Base-by-base conservation (phyloP, 2,888 invertebrate genomes). In the Agriopis marginaria region DNA sequence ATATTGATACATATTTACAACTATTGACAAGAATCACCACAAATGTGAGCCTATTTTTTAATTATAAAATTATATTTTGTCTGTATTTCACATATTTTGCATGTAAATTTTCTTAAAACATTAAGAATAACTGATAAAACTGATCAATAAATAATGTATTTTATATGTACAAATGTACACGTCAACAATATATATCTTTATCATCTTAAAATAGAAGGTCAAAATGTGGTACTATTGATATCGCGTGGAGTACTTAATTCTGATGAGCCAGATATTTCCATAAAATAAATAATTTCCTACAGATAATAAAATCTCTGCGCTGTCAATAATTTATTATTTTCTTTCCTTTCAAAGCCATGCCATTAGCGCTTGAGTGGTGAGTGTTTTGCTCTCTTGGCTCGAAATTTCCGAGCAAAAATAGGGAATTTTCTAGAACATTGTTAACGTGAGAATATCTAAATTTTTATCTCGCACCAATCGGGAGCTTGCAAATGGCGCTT, bases 251-350 rank as follows among this genome's bases (percentile, higher is more conserved):
- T 5, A 32, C 32, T 32, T 32, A 32, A 32, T 40, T 42, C 55
- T 14, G 14, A 40, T 56, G 12, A 45, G n/a, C 42, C 56, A 56
- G 17, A 17, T 10, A 40, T 40, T 40, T 3, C n/a, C n/a, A 4
- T 14, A 40, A 39, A 55, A 40, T 85, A 10, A 32, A 32, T 85
- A 88, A 86, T 85, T 85, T 86, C 79, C 77, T 79, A 79, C 82
- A 81, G 81, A 82, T 85, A 83, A 86, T 86, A 86, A 23, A 85
- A 87, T 85, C 83, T 83, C 86, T 85, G 86, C 89, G 53, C n/a
- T 62, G 90, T 90, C 90, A 91, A 92, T 91, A 91, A 91, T 89
- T 89, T 89, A 90, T 92, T 90, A 90, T 91, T 89, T 91, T 88
- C 83, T 88, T 90, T 88, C 87, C 88, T 87, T 88, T 87, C 85